Evolutionary conservation across 2,113 vertebrate species (phyloP).

Genomic region (Eudorcas thomsonii): DNA sequence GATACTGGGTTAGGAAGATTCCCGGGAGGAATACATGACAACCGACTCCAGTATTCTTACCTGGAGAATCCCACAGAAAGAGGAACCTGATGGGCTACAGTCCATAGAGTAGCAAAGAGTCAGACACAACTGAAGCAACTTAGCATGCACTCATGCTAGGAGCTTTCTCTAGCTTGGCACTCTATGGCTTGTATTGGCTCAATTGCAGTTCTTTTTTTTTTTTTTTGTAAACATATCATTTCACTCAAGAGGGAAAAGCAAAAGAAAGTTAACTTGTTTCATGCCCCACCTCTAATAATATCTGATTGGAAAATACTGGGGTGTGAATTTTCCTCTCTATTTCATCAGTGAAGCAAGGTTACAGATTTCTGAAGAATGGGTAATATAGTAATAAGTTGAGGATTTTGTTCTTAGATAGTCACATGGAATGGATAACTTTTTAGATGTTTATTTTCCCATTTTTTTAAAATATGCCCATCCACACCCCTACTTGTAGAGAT

Average conservation of each 20-base stretch:
- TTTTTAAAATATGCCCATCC: neutral
- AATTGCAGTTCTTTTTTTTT: neutral
- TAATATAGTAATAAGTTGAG: neutral
- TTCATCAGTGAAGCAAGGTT: neutral
- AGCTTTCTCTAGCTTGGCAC: neutral
- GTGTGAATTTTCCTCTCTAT: neutral
- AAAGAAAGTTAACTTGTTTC: neutral
- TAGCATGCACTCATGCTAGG: neutral
- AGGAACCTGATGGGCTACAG: neutral
- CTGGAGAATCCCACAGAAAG: neutral
- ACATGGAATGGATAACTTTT: neutral
- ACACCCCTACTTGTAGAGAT: neutral
- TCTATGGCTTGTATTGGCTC: conserved; percentile 16
- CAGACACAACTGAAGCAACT: neutral
- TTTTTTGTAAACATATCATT: neutral
- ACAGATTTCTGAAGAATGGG: neutral
- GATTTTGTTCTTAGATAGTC: neutral
- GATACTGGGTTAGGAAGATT: neutral
- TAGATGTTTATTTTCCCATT: neutral
- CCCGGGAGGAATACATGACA: neutral
- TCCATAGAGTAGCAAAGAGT: neutral
- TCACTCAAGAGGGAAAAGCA: conserved; percentile 22
- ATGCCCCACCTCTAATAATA: neutral
- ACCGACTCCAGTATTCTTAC: neutral
- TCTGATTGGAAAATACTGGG: neutral